A percentile compares a stretch with the other conserved stretches of the same genome.
These are phyloP conservation scores for Odocoileus virginianus DNA, from an alignment of 2,113 vertebrate species.

Conservation along the genomic window DNA sequence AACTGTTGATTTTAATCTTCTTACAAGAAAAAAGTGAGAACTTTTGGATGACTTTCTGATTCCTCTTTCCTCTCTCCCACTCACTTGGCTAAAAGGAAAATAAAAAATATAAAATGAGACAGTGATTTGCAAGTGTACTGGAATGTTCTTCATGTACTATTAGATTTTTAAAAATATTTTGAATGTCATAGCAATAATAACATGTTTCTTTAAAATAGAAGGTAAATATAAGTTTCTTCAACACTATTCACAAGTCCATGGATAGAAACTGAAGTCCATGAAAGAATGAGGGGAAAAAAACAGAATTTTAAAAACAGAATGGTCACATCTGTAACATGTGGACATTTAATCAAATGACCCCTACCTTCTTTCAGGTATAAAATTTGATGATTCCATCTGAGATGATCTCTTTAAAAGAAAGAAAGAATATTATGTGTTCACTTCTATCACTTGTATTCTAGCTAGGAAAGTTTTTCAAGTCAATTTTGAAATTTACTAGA, in stretches of 20 bases:
- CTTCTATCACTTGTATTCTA: not conserved
- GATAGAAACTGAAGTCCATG: not conserved
- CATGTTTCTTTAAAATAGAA: not conserved
- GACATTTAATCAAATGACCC: not conserved
- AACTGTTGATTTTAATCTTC: not conserved
- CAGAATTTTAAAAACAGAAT: not conserved
- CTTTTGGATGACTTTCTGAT: not conserved
- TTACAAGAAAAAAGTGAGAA: not conserved
- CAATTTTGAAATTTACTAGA: conserved; percentile 10
- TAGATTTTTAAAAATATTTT: not conserved
- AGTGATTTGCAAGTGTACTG: not conserved
- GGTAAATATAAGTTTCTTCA: not conserved
- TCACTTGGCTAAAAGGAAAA: not conserved
- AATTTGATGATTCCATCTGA: not conserved
- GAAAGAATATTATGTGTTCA: not conserved
- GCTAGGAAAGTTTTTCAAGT: not conserved
- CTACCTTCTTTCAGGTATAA: not conserved
- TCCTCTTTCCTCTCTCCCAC: not conserved
- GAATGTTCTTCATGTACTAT: not conserved
- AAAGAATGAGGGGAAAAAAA: not conserved
- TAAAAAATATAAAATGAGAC: not conserved
- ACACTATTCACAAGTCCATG: not conserved
- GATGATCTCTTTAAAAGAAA: not conserved
- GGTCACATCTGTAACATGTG: not conserved
- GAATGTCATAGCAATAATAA: not conserved